These are phyloP conservation scores for Hirundichthys speculiger DNA, from an alignment of 2,113 vertebrate species.

Conservation along the genomic window DNA sequence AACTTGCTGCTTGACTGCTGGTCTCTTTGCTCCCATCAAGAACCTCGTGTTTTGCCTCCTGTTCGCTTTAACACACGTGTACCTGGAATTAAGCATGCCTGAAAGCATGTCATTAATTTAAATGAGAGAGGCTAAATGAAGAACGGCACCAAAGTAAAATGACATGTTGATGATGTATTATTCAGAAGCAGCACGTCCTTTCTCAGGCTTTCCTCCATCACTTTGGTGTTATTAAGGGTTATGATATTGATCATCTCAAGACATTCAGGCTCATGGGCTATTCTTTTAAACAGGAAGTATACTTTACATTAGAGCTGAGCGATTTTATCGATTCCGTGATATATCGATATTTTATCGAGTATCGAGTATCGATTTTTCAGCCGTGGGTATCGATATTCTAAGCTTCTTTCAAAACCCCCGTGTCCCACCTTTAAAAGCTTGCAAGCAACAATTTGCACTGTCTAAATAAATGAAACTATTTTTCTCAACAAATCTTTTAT, in stretches of 20 bases:
- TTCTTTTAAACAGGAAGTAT: neutral
- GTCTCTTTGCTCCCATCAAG: slow-evolving; percentile 11
- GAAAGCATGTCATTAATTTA: slow-evolving; percentile 8
- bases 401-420: no score
- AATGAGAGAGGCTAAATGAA: neutral
- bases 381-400: no score
- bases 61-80: slow-evolving; percentile 7
- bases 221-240: slow-evolving; percentile 1
- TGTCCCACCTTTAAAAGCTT: no score
- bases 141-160: slow-evolving; percentile 10
- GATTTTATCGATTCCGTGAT: no score
- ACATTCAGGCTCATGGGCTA: neutral
- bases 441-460: no score
- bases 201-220: slow-evolving; percentile 5
- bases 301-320: no score
- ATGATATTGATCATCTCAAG: slow-evolving; percentile 9
- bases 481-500: no score
- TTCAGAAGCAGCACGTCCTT: neutral
- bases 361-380: no score
- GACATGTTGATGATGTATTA: slow-evolving; percentile 24
- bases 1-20: slow-evolving; percentile 1
- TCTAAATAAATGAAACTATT: no score
- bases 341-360: no score
- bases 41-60: slow-evolving; percentile 9
- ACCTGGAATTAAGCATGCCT: slow-evolving; percentile 8